These are phyloP conservation scores for Zaprionus lineosus DNA, from an alignment of 2,888 invertebrate species.

Conservation along the genomic window DNA sequence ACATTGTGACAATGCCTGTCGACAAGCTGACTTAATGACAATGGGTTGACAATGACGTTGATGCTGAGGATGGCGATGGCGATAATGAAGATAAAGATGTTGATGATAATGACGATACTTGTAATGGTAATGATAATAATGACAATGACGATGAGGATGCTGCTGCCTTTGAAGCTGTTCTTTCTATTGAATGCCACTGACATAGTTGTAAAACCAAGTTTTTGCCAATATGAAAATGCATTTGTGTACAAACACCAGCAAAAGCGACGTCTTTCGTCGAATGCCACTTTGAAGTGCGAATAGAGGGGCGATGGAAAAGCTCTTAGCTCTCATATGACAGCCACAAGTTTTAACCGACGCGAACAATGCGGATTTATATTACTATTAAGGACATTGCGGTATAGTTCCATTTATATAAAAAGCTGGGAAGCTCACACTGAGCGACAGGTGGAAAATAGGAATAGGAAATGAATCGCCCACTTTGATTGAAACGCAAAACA, in stretches of 20 bases:
- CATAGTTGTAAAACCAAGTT: constrained; percentile 64
- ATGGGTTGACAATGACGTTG: constrained; percentile 32
- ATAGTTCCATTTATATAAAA: constrained; percentile 59
- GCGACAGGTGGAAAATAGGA: constrained; percentile 66
- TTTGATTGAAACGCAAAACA: constrained; percentile 47
- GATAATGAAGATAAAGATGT: neutral
- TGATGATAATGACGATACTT: constrained; percentile 7
- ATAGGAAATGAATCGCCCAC: constrained; percentile 39
- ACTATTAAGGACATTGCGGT: constrained; percentile 76
- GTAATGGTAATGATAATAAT: neutral
- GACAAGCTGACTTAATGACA: constrained; percentile 75
- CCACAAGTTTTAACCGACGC: constrained; percentile 32
- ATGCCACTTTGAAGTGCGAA: constrained; percentile 38
- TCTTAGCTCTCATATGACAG: constrained; percentile 40
- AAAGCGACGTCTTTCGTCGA: constrained; percentile 28
- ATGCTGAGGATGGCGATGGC: neutral
- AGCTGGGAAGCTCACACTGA: constrained; percentile 5
- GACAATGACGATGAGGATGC: constrained; percentile 15
- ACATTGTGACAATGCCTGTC: constrained; percentile 75
- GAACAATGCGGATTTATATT: constrained; percentile 65
- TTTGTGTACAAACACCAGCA: constrained; percentile 45
- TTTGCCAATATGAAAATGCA: constrained; percentile 74
- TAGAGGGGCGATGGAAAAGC: constrained; percentile 34
- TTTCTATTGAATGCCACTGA: constrained; percentile 25
- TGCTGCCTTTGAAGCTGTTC: constrained; percentile 47